phyloP scores from a whole-genome alignment of 2,888 invertebrate genomes.

The Entomobrya proxima region DNA sequence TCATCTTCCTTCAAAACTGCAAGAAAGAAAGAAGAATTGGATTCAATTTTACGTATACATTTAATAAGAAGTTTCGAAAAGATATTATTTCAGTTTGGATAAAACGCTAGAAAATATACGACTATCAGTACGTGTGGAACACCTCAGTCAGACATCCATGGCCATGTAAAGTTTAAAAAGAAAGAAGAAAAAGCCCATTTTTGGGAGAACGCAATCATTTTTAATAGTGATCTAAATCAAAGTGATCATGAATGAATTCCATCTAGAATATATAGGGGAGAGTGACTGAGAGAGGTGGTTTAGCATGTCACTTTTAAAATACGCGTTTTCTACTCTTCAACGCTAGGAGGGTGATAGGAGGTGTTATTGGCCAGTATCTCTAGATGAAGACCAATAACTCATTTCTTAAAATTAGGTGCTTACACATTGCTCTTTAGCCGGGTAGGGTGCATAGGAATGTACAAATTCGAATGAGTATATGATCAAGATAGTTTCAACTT shows the following conservation, averaged over 20 bases:
- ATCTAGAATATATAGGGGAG: neutral
- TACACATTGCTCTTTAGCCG: conserved; percentile 23
- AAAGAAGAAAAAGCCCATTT: conserved; percentile 16
- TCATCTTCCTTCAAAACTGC: too few relatives aligned
- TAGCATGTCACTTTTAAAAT: conserved; percentile 16
- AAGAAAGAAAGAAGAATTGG: too few relatives aligned
- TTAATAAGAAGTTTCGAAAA: too few relatives aligned
- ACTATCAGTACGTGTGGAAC: neutral
- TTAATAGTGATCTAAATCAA: conserved; percentile 51
- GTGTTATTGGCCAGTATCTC: conserved; percentile 19
- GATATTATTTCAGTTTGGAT: too few relatives aligned
- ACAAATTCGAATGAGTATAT: neutral
- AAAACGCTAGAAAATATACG: too few relatives aligned
- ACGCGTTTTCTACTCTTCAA: neutral
- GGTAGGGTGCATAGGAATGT: neutral
- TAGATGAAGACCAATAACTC: conserved; percentile 50
- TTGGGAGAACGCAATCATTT: conserved; percentile 37
- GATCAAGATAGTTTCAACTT: neutral
- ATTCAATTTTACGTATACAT: too few relatives aligned
- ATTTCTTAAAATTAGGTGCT: conserved; percentile 61
- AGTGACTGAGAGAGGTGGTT: conserved; percentile 15
- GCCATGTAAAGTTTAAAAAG: neutral
- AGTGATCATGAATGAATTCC: neutral
- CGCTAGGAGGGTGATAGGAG: conserved; percentile 18
- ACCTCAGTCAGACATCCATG: too few relatives aligned